These are phyloP conservation scores for Gasterosteus nipponicus DNA, from an alignment of 2,113 vertebrate genomes.

Conservation along the genomic window DNA sequence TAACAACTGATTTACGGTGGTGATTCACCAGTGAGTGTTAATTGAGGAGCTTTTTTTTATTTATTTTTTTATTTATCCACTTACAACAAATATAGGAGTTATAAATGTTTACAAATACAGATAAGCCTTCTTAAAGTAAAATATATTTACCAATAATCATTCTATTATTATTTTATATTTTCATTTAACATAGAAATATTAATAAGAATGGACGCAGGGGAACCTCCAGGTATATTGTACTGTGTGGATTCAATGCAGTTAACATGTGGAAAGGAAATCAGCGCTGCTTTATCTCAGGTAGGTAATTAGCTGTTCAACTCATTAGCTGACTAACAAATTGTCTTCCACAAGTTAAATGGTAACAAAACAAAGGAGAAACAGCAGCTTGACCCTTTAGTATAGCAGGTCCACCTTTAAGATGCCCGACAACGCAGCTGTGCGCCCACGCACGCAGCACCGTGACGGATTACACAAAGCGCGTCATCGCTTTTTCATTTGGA, in stretches of 20 bases:
- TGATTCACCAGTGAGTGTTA: not conserved
- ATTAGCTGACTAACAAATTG: not conserved
- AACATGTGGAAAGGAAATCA: not conserved
- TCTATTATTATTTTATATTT: not conserved
- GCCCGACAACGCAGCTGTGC: not conserved
- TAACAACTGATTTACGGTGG: not conserved
- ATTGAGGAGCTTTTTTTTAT: not conserved
- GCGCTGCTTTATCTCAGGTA: not conserved
- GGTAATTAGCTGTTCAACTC: not conserved
- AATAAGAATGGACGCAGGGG: not conserved
- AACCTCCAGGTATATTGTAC: not conserved
- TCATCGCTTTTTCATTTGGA: not conserved
- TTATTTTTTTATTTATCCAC: no score
- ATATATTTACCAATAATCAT: not conserved
- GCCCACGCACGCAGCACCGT: not conserved
- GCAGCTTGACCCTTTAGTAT: no score
- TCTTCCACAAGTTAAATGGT: not conserved
- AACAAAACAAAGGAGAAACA: not conserved
- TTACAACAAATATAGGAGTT: constrained; percentile 1
- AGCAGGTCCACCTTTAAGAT: not conserved
- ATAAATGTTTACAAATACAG: not conserved
- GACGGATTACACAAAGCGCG: no score
- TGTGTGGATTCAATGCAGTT: not conserved
- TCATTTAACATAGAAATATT: not conserved
- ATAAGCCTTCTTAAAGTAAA: not conserved